These are phyloP conservation scores for Tenthredo distinguenda DNA, from an alignment of 2,888 invertebrate species.

Conservation along the genomic window DNA sequence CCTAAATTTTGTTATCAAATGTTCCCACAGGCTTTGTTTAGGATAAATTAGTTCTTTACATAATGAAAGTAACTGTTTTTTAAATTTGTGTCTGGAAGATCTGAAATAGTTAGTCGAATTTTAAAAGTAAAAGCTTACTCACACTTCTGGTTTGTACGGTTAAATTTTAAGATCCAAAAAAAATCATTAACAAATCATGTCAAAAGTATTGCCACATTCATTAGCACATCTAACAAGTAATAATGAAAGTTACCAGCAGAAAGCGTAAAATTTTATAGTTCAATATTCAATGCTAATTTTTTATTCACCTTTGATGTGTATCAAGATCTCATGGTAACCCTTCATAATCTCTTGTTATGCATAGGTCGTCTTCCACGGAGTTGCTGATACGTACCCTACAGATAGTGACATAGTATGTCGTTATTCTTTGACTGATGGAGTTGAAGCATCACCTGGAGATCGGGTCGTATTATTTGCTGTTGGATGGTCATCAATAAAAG, in stretches of 20 bases:
- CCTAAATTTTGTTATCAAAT: too few relatives aligned
- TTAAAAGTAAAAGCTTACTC: not conserved
- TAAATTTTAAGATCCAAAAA: not conserved
- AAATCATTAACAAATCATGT: not conserved
- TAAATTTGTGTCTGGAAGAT: not conserved
- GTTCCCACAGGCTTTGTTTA: too few relatives aligned
- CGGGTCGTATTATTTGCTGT: constrained; percentile 74
- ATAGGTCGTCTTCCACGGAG: constrained; percentile 43
- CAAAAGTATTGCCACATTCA: too few relatives aligned
- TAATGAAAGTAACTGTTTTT: not conserved
- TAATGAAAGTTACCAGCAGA: not conserved
- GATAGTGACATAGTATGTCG: constrained; percentile 42
- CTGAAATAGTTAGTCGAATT: not conserved
- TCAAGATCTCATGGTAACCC: not conserved
- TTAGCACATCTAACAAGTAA: too few relatives aligned
- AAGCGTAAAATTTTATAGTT: too few relatives aligned
- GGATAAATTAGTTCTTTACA: too few relatives aligned
- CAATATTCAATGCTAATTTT: not conserved
- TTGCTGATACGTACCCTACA: constrained; percentile 39
- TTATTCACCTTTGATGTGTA: not conserved
- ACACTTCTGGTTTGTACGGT: not conserved
- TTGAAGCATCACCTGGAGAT: constrained; percentile 71
- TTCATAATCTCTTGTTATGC: not conserved
- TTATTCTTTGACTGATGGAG: constrained; percentile 32
- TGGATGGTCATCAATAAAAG: constrained; percentile 75